These are phyloP conservation scores for Temnothorax rugatulus DNA, from an alignment of 2,888 invertebrate genomes.

Conservation along the genomic window DNA sequence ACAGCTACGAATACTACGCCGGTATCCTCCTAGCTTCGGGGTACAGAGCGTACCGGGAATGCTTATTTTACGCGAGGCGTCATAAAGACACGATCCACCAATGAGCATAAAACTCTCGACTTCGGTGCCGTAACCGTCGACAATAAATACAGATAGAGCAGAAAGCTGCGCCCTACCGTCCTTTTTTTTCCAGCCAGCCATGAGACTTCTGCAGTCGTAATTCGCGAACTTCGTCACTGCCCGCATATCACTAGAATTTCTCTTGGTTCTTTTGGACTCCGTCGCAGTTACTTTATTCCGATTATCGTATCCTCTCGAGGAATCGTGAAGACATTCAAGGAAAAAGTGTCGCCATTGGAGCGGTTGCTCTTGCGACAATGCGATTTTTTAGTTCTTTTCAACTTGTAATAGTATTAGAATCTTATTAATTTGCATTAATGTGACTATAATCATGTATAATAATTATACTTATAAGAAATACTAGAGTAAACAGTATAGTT, in stretches of 20 bases:
- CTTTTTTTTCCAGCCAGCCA: conserved; percentile 7
- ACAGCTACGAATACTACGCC: conserved; percentile 21
- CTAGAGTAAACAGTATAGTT: not conserved
- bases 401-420: not conserved
- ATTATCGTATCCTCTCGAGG: conserved; percentile 36
- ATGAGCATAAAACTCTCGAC: conserved; percentile 75
- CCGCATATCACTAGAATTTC: conserved; percentile 29
- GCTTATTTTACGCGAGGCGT: conserved; percentile 71
- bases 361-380: conserved; percentile 14
- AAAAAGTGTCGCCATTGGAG: conserved; percentile 26
- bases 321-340: conserved; percentile 20
- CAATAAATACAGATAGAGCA: conserved; percentile 70
- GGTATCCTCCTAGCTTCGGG: conserved; percentile 50
- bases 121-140: conserved; percentile 57
- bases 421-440: not conserved
- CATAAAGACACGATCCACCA: conserved; percentile 75
- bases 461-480: not conserved
- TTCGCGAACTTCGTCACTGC: conserved; percentile 42
- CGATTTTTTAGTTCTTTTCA: not conserved
- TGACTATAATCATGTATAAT: not conserved
- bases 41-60: no score
- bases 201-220: conserved; percentile 28
- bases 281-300: conserved; percentile 42
- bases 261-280: conserved; percentile 1
- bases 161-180: conserved; percentile 29